phyloP scores from a whole-genome alignment of 64 coral and sea anemone species.

The Dendronephthya gigantea region DNA sequence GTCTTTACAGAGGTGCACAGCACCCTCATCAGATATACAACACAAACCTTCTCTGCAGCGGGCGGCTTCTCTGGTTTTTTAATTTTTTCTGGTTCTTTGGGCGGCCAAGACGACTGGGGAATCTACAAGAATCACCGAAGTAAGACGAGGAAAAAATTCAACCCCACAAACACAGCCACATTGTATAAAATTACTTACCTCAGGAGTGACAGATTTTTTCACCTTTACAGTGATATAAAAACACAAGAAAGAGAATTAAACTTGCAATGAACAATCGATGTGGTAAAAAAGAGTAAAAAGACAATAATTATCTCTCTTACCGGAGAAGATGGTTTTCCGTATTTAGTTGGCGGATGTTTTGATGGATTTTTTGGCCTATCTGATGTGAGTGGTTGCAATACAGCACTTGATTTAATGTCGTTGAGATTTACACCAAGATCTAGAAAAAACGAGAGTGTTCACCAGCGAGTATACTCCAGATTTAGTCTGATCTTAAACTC shows the following conservation, averaged over 20 bases:
- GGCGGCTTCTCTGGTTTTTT: not conserved
- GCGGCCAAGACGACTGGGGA: not conserved
- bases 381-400: not conserved
- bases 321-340: not conserved
- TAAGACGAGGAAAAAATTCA: too few species aligned
- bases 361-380: not conserved
- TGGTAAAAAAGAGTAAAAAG: not conserved
- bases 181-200: not conserved
- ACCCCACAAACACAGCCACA: too few species aligned
- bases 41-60: not conserved
- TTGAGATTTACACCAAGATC: not conserved
- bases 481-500: too few species aligned
- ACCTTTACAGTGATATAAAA: not conserved
- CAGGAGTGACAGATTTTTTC: not conserved
- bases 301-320: not conserved
- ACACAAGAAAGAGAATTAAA: not conserved
- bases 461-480: too few species aligned
- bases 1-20: too few species aligned
- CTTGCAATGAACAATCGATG: not conserved
- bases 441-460: not conserved
- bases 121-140: not conserved
- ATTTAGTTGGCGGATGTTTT: not conserved
- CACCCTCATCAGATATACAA: not conserved
- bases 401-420: conserved; percentile 1
- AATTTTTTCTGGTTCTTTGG: not conserved